Evolutionary conservation across 2,797 vertebrate genomes (phyloP).

Genomic region (Apogon talboti): DNA sequence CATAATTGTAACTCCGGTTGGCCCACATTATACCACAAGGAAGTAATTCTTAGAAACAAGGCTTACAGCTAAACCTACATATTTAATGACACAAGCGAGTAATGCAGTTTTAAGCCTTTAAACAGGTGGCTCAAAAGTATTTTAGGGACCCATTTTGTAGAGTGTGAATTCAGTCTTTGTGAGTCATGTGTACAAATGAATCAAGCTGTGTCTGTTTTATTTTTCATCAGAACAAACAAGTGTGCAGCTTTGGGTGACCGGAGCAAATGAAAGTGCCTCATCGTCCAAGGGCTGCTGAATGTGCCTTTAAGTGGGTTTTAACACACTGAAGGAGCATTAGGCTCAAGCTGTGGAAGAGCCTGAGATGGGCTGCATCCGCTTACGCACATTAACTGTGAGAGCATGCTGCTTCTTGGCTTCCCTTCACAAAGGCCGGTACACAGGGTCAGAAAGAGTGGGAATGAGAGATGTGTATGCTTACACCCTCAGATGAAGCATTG

Average conservation of each 20-base stretch:
- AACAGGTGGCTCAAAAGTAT: constrained; percentile 16
- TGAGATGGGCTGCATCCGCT: constrained; percentile 77
- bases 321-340: constrained; percentile 50
- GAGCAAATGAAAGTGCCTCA: constrained; percentile 49
- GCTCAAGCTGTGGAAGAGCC: constrained; percentile 61
- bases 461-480: constrained; percentile 61
- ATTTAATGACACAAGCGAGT: constrained; percentile 27
- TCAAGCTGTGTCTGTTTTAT: constrained; percentile 16
- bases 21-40: constrained; percentile 19
- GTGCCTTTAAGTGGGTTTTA: constrained; percentile 67
- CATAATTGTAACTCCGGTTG: constrained; percentile 31
- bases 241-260: constrained; percentile 21
- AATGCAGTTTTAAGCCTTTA: constrained; percentile 23
- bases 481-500: constrained; percentile 70
- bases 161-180: constrained; percentile 15
- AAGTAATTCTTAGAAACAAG: constrained; percentile 37
- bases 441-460: constrained; percentile 79
- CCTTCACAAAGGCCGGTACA: constrained; percentile 73
- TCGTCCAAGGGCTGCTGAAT: constrained; percentile 33
- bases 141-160: background rate
- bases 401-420: constrained; percentile 79
- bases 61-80: constrained; percentile 34
- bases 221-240: constrained; percentile 47
- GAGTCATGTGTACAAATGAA: constrained; percentile 4
- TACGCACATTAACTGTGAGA: constrained; percentile 74